Percentiles rank a stretch among this genome's conserved stretches.
These are phyloP conservation scores for Aphidius colemani DNA, from an alignment of 2,888 invertebrate species.

Conservation along the genomic window DNA sequence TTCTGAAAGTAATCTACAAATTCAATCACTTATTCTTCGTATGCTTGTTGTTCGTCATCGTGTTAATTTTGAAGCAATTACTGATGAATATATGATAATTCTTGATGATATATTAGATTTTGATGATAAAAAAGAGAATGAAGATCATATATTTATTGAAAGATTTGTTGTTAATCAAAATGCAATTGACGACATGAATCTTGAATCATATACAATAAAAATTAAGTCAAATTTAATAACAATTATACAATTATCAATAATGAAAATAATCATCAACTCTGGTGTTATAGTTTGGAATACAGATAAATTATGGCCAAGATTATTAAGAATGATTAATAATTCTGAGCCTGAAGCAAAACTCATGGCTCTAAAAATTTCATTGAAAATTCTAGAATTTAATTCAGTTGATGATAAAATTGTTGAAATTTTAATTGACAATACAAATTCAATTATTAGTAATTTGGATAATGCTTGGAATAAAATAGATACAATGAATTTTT, in stretches of 20 bases:
- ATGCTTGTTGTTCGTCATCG: constrained; percentile 48
- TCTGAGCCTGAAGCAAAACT: constrained; percentile 47
- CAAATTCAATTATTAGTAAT: constrained; percentile 44
- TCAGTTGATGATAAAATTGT: constrained; percentile 39
- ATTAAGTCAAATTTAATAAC: constrained; percentile 36
- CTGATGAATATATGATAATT: constrained; percentile 45
- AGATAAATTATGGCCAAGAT: constrained; percentile 38
- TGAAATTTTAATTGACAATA: constrained; percentile 38
- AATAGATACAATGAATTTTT: constrained; percentile 36
- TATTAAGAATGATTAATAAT: constrained; percentile 41
- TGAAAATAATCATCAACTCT: constrained; percentile 45
- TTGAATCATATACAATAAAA: constrained; percentile 44
- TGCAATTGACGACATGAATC: constrained; percentile 43
- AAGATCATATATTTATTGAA: constrained; percentile 29
- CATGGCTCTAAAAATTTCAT: constrained; percentile 42
- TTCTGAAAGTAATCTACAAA: constrained; percentile 44
- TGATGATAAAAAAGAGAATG: constrained; percentile 29
- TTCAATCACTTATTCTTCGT: constrained; percentile 52
- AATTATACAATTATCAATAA: constrained; percentile 40
- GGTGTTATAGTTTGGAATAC: constrained; percentile 47
- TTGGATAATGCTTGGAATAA: background rate
- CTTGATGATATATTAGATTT: constrained; percentile 49
- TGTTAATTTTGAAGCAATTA: constrained; percentile 45
- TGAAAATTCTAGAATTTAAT: constrained; percentile 41
- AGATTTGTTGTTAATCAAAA: constrained; percentile 43